Conservation (phyloP, 1,140 invertebrate genomes). For the Trichonephila inaurata region DNA sequence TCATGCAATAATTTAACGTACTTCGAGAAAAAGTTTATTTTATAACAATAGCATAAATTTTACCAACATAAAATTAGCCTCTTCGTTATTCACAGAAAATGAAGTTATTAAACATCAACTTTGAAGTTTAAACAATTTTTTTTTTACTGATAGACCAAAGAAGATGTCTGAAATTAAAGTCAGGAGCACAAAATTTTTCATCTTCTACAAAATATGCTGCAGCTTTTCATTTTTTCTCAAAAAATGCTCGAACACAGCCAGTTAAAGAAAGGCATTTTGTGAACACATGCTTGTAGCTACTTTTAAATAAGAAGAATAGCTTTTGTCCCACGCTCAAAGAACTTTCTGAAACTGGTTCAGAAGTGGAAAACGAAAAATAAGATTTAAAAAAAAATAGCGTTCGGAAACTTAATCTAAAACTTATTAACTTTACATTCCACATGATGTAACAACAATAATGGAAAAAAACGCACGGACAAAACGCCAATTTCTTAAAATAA, state of each 20-base stretch:
- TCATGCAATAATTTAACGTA: too few species aligned
- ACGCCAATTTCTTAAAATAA: slow-evolving; percentile 75
- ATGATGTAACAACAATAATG: slow-evolving; percentile 76
- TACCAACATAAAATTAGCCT: too few species aligned
- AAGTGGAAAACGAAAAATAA: slow-evolving; percentile 30
- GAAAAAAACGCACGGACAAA: slow-evolving; percentile 60
- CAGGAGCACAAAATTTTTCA: slow-evolving; percentile 1
- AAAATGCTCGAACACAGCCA: background rate
- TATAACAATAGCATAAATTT: too few species aligned
- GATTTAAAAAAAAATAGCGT: slow-evolving; percentile 32
- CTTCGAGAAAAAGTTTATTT: too few species aligned
- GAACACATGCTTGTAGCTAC: background rate
- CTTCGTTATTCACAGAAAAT: background rate
- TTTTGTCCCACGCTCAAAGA: slow-evolving; percentile 41
- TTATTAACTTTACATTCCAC: slow-evolving; percentile 76
- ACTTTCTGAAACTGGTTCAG: background rate
- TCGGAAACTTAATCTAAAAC: slow-evolving; percentile 76
- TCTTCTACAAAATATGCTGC: background rate
- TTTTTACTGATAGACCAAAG: background rate
- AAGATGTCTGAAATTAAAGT: background rate
- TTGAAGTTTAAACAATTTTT: background rate
- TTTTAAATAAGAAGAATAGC: slow-evolving; percentile 20
- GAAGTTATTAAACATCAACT: background rate
- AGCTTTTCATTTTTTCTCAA: background rate
- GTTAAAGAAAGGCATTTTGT: slow-evolving; percentile 21